These are phyloP conservation scores for Brenthis ino DNA, from an alignment of 2,888 invertebrate genomes.

Conservation along the genomic window DNA sequence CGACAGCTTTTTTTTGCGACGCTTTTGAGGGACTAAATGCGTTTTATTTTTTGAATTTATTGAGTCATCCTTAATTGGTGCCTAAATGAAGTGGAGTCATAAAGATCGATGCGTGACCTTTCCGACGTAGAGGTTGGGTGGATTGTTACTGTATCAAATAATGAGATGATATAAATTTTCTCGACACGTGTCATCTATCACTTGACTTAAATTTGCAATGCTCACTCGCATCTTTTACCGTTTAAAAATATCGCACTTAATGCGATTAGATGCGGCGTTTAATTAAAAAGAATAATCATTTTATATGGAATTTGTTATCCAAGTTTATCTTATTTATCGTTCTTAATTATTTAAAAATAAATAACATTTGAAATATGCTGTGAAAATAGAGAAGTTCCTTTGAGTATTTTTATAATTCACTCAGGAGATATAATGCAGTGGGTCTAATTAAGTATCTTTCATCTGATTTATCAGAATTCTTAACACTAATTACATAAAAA, in stretches of 20 bases:
- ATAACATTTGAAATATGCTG: background rate
- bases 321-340: conserved; percentile 1
- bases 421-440: background rate
- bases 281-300: conserved; percentile 4
- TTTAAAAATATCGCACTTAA: conserved; percentile 23
- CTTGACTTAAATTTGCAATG: conserved; percentile 4
- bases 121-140: conserved; percentile 20
- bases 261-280: conserved; percentile 20
- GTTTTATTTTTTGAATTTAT: conserved; percentile 67
- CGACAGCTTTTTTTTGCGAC: conserved; percentile 71
- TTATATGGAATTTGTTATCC: background rate
- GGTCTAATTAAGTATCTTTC: conserved; percentile 2
- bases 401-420: background rate
- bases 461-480: conserved; percentile 7
- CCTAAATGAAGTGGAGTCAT: conserved; percentile 57
- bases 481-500: conserved; percentile 4
- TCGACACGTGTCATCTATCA: conserved; percentile 28
- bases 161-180: conserved; percentile 33
- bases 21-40: conserved; percentile 55
- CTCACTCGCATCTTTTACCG: conserved; percentile 1
- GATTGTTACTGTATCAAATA: conserved; percentile 18
- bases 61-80: conserved; percentile 71
- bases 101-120: conserved; percentile 47
- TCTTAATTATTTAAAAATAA: conserved; percentile 11
- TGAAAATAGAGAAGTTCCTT: background rate